Evolutionary conservation across 2,797 vertebrate genomes (phyloP).

Genomic region (Cyclura pinguis): DNA sequence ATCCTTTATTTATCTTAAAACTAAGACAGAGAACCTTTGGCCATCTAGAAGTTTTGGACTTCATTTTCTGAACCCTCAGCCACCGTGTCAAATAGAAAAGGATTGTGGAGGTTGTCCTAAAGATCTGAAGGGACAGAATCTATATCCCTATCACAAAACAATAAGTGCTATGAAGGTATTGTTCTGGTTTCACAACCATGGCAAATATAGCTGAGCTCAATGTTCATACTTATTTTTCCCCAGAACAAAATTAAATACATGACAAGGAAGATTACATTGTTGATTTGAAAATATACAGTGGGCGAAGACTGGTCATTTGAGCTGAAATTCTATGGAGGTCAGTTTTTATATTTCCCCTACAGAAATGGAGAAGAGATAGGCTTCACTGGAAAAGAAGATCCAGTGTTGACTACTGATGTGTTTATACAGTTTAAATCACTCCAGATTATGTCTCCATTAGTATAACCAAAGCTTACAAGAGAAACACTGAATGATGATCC

Average conservation of each 20-base stretch:
- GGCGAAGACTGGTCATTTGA: neutral
- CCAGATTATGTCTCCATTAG: neutral
- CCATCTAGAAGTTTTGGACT: neutral
- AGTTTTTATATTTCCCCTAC: neutral
- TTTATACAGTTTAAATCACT: accelerated
- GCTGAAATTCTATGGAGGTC: neutral
- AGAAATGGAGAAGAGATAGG: neutral
- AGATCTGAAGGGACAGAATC: too few species aligned
- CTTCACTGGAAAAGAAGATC: neutral
- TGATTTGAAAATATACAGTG: neutral
- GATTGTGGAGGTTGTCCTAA: neutral
- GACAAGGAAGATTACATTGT: neutral
- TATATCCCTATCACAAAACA: neutral
- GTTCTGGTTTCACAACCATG: neutral
- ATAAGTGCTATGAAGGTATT: neutral
- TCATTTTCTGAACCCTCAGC: neutral
- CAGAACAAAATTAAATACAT: neutral
- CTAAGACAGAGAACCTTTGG: neutral
- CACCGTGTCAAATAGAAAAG: neutral
- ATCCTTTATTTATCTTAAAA: neutral
- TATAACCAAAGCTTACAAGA: neutral
- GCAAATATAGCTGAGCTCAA: neutral
- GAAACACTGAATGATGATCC: neutral
- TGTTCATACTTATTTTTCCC: neutral
- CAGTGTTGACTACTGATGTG: neutral